These are phyloP conservation scores for Hormaphis cornu DNA, from an alignment of 1,140 invertebrate species.

Conservation along the genomic window DNA sequence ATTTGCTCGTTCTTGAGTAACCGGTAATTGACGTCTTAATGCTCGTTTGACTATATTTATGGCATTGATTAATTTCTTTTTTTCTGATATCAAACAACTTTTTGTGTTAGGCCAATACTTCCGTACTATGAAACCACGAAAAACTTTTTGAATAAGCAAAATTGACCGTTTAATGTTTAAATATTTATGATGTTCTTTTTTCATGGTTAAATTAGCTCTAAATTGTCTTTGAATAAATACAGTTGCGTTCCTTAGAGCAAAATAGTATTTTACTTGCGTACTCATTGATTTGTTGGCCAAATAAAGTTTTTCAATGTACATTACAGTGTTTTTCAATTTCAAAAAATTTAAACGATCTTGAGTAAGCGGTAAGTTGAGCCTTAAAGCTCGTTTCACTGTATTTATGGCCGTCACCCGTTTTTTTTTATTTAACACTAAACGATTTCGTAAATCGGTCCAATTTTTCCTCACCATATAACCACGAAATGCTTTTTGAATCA, in stretches of 20 bases:
- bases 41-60: slow-evolving; percentile 37
- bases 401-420: background rate
- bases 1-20: slow-evolving; percentile 39
- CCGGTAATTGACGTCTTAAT: slow-evolving; percentile 40
- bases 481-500: slow-evolving; percentile 24
- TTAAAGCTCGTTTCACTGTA: slow-evolving; percentile 33
- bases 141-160: slow-evolving; percentile 36
- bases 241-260: background rate
- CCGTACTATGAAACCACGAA: background rate
- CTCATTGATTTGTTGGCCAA: slow-evolving; percentile 11
- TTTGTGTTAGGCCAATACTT: background rate
- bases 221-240: slow-evolving; percentile 48
- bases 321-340: slow-evolving; percentile 42
- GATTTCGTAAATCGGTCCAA: background rate
- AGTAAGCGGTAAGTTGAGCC: slow-evolving; percentile 5
- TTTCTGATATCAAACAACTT: background rate
- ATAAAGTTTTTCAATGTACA: slow-evolving; percentile 37
- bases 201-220: slow-evolving; percentile 46
- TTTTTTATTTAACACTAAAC: background rate
- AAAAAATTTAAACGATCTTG: slow-evolving; percentile 38
- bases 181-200: slow-evolving; percentile 37
- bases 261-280: slow-evolving; percentile 5
- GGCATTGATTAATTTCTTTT: background rate
- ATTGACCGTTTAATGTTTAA: slow-evolving; percentile 40
- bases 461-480: slow-evolving; percentile 6